A percentile compares a stretch with the other conserved stretches of the same genome.
Evolutionary conservation across 2,113 vertebrate genomes (phyloP).

Genomic region (Oncorhynchus tshawytscha): DNA sequence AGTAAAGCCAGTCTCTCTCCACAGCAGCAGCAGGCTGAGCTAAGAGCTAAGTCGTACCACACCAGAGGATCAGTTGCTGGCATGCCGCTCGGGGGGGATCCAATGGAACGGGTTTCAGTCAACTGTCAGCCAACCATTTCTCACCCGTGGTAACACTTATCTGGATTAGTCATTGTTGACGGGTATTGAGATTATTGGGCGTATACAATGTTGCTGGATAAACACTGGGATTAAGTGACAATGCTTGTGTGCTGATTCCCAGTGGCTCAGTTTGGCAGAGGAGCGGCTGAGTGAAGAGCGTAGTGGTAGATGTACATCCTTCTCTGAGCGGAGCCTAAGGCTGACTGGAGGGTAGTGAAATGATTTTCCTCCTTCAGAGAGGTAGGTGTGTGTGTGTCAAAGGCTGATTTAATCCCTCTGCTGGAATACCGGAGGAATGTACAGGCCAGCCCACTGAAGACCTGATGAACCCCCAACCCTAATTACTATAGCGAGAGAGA

Average conservation of each 20-base stretch:
- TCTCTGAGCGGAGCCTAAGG: too few species aligned
- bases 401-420: conserved; percentile 10
- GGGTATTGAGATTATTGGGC: conserved; percentile 11
- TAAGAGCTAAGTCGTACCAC: too few species aligned
- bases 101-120: background rate
- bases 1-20: too few species aligned
- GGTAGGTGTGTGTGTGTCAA: background rate
- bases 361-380: too few species aligned
- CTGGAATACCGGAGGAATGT: conserved; percentile 16
- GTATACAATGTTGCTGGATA: conserved; percentile 23
- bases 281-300: background rate
- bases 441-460: background rate
- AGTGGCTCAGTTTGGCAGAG: background rate
- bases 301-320: too few species aligned
- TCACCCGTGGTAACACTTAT: background rate
- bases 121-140: conserved; percentile 1
- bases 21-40: too few species aligned
- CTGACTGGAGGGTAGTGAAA: too few species aligned
- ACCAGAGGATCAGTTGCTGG: too few species aligned
- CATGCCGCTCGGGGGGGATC: too few species aligned
- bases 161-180: conserved; percentile 17
- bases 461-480: too few species aligned
- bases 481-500: background rate
- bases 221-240: conserved; percentile 15
- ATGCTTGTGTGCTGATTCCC: background rate